These are phyloP conservation scores for Diploscapter pachys DNA, from an alignment of 1,140 invertebrate species.

Conservation along the genomic window DNA sequence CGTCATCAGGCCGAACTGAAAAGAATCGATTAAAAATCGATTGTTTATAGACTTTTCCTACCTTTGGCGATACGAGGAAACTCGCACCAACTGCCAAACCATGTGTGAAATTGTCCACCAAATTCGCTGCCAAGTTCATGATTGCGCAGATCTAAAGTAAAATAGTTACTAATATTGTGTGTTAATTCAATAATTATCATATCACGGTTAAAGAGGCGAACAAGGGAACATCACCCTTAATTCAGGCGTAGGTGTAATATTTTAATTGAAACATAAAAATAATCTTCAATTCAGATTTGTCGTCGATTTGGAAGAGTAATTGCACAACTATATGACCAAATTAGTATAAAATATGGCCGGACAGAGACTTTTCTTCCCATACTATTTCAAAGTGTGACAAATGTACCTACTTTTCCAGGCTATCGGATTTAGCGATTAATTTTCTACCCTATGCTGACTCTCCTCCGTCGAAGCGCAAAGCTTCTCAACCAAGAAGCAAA, in stretches of 20 bases:
- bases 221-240: too few species aligned
- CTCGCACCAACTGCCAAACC: conserved; percentile 30
- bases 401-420: too few species aligned
- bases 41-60: conserved; percentile 14
- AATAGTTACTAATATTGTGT: not conserved
- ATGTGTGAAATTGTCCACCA: conserved; percentile 35
- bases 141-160: conserved; percentile 27
- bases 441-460: conserved; percentile 23
- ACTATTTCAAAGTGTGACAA: too few species aligned
- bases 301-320: too few species aligned
- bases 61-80: conserved; percentile 23
- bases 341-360: too few species aligned
- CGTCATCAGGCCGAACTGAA: conserved; percentile 27
- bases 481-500: conserved; percentile 26
- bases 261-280: too few species aligned
- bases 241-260: too few species aligned
- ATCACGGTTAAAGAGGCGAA: too few species aligned
- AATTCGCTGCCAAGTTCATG: conserved; percentile 26
- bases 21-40: not conserved
- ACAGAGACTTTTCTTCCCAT: too few species aligned
- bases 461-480: conserved; percentile 31
- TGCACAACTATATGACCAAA: too few species aligned
- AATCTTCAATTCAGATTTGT: too few species aligned
- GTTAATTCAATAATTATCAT: not conserved
- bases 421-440: not conserved